Evolutionary conservation across 1,140 invertebrate genomes (phyloP).

Genomic region (Cepaea nemoralis): DNA sequence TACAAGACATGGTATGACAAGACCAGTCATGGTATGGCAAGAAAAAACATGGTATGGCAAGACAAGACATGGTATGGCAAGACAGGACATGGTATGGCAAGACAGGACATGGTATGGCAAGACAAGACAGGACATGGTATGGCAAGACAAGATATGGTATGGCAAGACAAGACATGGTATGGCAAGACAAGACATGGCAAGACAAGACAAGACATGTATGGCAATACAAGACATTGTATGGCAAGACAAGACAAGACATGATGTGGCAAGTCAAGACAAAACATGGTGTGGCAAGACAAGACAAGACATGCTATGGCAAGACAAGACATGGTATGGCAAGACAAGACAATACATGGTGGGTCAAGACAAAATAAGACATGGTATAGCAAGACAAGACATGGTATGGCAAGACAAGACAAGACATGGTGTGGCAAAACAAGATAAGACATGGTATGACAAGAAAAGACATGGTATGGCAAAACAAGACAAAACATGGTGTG

Average conservation of each 20-base stretch:
- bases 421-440: too few species aligned
- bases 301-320: constrained; percentile 1
- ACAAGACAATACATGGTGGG: constrained; percentile 18
- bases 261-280: too few species aligned
- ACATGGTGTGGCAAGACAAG: constrained; percentile 43
- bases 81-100: too few species aligned
- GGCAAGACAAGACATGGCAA: not conserved
- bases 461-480: too few species aligned
- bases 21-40: too few species aligned
- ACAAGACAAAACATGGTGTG: too few species aligned
- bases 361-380: constrained; percentile 12
- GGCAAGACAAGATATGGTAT: too few species aligned
- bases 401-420: not conserved
- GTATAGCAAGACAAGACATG: not conserved
- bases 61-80: too few species aligned
- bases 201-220: constrained; percentile 8
- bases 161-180: too few species aligned
- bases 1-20: too few species aligned
- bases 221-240: constrained; percentile 20
- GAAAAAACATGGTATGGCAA: too few species aligned
- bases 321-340: constrained; percentile 31
- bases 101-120: constrained; percentile 12
- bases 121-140: constrained; percentile 22
- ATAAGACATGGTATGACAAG: not conserved
- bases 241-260: constrained; percentile 39